A percentile compares a stretch with the other conserved stretches of the same genome.
These are phyloP conservation scores for Apantesis nais DNA, from an alignment of 2,888 invertebrate species.

Conservation along the genomic window DNA sequence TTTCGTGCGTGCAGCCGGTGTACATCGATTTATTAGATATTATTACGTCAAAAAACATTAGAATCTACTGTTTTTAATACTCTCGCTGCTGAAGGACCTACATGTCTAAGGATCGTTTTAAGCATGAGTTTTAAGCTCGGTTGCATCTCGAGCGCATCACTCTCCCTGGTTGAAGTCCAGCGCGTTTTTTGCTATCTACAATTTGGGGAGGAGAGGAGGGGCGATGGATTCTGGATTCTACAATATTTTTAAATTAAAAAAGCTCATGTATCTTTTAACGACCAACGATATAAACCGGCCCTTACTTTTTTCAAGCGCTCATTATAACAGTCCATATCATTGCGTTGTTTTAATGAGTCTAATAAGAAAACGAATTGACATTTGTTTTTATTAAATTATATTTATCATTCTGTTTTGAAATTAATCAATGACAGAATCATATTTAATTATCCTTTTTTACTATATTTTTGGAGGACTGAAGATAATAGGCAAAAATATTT, in stretches of 20 bases:
- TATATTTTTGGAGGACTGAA: neutral
- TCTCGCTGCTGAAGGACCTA: too few species aligned
- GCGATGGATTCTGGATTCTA: neutral
- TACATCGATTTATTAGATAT: too few species aligned
- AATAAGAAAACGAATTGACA: slow-evolving; percentile 28
- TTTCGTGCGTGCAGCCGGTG: too few species aligned
- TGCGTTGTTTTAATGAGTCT: slow-evolving; percentile 40
- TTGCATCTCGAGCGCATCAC: neutral
- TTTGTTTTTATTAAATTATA: slow-evolving; percentile 36
- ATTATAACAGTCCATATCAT: slow-evolving; percentile 43
- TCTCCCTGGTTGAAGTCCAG: neutral
- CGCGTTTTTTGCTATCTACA: neutral
- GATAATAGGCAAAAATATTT: neutral
- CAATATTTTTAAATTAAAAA: neutral
- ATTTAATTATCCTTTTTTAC: neutral
- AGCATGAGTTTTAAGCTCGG: too few species aligned
- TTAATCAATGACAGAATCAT: neutral
- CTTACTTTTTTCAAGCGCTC: slow-evolving; percentile 31
- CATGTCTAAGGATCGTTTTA: neutral
- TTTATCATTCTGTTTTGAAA: neutral
- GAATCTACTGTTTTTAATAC: too few species aligned
- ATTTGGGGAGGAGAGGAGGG: neutral
- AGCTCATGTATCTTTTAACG: neutral
- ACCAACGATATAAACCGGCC: slow-evolving; percentile 18
- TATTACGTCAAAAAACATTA: too few species aligned